phyloP scores from a whole-genome alignment of 2,888 invertebrate genomes.

The Tetramorium bicarinatum region DNA sequence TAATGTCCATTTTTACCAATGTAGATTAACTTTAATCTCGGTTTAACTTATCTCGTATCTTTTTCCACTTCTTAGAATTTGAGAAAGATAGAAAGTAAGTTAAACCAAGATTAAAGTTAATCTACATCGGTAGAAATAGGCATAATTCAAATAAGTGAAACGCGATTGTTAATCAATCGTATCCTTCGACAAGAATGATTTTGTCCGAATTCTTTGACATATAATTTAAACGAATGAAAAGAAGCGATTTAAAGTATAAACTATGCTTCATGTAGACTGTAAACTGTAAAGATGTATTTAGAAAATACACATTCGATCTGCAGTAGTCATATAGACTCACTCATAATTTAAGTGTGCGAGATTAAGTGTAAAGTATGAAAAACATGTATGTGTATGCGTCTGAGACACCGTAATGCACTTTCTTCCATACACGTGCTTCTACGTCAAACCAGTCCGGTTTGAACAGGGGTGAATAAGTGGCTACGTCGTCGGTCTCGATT shows the following conservation, averaged over 20 bases:
- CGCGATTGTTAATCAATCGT: neutral
- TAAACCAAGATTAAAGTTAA: too few relatives aligned
- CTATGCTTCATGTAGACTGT: too few relatives aligned
- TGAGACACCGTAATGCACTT: conserved; percentile 59
- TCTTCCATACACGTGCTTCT: conserved; percentile 59
- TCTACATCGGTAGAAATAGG: too few relatives aligned
- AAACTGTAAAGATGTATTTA: neutral
- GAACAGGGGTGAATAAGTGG: conserved; percentile 67
- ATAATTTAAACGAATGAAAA: neutral
- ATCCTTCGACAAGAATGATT: neutral
- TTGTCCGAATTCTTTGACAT: neutral
- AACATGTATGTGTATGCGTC: conserved; percentile 43
- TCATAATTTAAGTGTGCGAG: conserved; percentile 20
- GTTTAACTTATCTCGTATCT: too few relatives aligned
- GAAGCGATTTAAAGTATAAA: neutral
- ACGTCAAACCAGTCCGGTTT: conserved; percentile 38
- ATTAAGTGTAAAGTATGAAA: conserved; percentile 10
- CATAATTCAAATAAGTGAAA: too few relatives aligned
- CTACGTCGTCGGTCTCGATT: conserved; percentile 53
- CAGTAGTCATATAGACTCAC: neutral
- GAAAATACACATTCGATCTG: neutral
- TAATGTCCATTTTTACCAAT: too few relatives aligned
- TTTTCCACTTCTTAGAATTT: too few relatives aligned
- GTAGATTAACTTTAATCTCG: too few relatives aligned
- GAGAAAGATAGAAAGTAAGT: too few relatives aligned